Base-by-base conservation (phyloP, 2,797 vertebrate species). In the Pseudomugil tenellus region DNA sequence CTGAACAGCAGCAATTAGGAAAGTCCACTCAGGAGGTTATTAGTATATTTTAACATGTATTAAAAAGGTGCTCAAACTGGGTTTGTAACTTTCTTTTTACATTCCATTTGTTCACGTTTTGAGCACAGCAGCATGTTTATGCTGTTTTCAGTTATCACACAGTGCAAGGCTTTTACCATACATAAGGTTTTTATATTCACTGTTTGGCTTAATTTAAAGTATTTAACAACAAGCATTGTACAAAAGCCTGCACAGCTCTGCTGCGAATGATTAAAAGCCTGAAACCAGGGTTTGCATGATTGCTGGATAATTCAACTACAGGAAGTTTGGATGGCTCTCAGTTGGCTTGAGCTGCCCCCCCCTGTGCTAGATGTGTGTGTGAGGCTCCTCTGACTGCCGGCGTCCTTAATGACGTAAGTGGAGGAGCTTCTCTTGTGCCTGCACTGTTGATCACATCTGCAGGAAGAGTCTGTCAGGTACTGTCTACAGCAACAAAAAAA, bases 351-450 rank as follows among this genome's bases (percentile, higher is more conserved):
- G 28, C 65, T 0, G 41, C 49, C 8, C 58, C 77, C n/a, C 0
- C 75, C 83, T 0, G 35, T 77, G 77, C 85, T 90, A 53, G 95
- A 77, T 0, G 94, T 95, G 80, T 94, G 95, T 0, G 85, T 84
- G 79, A 95, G 87, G 83, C 96, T 96, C 84, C 91, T 93, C 87
- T 96, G 96, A 81, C 96, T 97, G 88, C 88, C 65, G 8, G 91
- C 88, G 87, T 92, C 95, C 81, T 92, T 94, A 80, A 95, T 93
- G 37, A 92, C 90, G 0, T 91, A 95, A 8, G 93, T 93, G 29
- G 94, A 94, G 6, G 95, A 95, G 69, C 83, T 94, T 88, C 93
- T 95, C 75, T 94, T 95, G 70, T 88, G 93, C 85, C 90, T 91
- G 72, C 89, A 79, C 0, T 91, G 88, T 4, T 86, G 89, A 14